Conservation (phyloP, 1,140 invertebrate species). For the Drosophila orosa region DNA sequence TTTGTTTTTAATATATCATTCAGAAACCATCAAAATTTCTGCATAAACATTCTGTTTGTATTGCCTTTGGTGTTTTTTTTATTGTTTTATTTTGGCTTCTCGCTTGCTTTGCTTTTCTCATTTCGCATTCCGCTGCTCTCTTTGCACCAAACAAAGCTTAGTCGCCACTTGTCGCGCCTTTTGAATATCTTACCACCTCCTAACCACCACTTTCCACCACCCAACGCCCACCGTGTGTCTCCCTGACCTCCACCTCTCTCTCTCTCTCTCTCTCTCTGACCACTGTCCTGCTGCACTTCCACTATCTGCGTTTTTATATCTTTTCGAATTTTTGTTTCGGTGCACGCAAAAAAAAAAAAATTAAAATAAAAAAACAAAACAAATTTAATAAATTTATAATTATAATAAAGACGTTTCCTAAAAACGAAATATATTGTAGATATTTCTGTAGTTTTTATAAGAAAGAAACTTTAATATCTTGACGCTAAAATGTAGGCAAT, state of each 20-base stretch:
- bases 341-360: neutral
- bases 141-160: constrained; percentile 52
- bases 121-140: constrained; percentile 35
- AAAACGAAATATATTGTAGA: no score
- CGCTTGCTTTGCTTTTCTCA: constrained; percentile 30
- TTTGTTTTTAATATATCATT: no score
- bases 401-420: no score
- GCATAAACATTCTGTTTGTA: constrained; percentile 17
- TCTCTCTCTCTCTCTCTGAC: neutral
- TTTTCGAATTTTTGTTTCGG: constrained; percentile 34
- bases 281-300: constrained; percentile 15
- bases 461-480: no score
- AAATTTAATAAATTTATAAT: no score
- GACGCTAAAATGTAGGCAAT: neutral
- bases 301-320: constrained; percentile 37
- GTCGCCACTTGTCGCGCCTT: constrained; percentile 60
- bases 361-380: neutral
- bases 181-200: constrained; percentile 22
- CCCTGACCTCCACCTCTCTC: neutral
- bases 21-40: neutral
- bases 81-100: constrained; percentile 36
- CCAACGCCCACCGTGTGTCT: neutral
- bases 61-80: constrained; percentile 14
- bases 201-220: constrained; percentile 3
- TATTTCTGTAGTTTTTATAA: neutral